A percentile compares a stretch with the other conserved stretches of the same genome.
These are phyloP conservation scores for Andrena bucephala DNA, from an alignment of 2,888 invertebrate species.

Conservation along the genomic window DNA sequence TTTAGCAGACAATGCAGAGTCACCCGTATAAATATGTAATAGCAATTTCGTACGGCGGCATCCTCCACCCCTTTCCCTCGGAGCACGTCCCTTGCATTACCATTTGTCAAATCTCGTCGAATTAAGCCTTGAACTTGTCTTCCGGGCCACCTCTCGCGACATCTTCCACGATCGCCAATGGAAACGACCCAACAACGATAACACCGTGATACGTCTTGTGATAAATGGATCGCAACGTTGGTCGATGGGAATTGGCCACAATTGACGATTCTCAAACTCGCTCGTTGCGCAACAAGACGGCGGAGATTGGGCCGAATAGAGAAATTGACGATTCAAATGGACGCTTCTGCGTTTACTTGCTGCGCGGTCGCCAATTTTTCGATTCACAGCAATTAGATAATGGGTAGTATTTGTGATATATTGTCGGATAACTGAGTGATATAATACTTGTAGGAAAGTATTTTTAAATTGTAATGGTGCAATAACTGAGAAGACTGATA, in stretches of 20 bases:
- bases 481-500: not conserved
- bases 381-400: not conserved
- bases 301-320: conserved; percentile 3
- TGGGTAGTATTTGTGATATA: not conserved
- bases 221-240: not conserved
- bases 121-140: conserved; percentile 33
- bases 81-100: not conserved
- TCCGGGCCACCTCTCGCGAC: not conserved
- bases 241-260: not conserved
- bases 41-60: conserved; percentile 42
- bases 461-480: not conserved
- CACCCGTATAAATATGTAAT: conserved; percentile 65
- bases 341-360: not conserved
- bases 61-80: conserved; percentile 28
- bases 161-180: not conserved
- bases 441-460: too few species aligned
- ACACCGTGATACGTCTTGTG: not conserved
- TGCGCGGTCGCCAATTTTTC: not conserved
- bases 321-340: not conserved
- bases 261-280: not conserved
- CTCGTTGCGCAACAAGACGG: too few species aligned
- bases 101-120: conserved; percentile 46
- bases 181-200: not conserved
- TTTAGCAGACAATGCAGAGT: conserved; percentile 63
- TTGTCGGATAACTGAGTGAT: too few species aligned